A percentile compares a stretch with the other conserved stretches of the same genome.
Conservation (phyloP, 2,797 vertebrate genomes). For the Micrastur ruficollis region DNA sequence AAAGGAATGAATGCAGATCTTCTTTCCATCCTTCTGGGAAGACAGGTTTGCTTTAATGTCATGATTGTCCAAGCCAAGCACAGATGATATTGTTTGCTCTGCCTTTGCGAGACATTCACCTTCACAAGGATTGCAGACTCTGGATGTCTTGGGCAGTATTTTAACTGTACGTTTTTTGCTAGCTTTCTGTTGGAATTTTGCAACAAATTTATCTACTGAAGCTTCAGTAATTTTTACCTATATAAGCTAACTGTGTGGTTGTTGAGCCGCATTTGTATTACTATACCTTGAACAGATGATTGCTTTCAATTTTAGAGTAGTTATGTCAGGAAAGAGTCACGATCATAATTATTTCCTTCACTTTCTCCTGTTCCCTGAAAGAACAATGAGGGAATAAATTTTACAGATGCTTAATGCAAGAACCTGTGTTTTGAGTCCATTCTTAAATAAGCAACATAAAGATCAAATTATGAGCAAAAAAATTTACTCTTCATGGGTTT, state of each 20-base stretch:
- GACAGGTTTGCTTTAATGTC: neutral
- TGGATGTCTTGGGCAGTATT: neutral
- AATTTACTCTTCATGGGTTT: neutral
- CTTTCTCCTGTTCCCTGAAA: neutral
- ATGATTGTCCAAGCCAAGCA: neutral
- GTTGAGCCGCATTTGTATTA: neutral
- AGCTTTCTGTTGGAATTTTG: neutral
- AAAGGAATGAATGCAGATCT: neutral
- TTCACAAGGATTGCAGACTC: neutral
- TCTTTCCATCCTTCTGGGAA: neutral
- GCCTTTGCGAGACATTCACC: neutral
- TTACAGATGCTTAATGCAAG: neutral
- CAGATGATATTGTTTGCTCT: neutral
- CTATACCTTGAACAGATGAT: neutral
- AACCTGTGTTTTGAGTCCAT: neutral
- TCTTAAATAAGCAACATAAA: neutral
- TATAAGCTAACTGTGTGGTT: neutral
- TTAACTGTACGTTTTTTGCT: neutral
- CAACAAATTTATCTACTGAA: neutral
- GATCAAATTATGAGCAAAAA: neutral
- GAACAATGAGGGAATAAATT: neutral
- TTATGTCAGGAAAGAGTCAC: neutral
- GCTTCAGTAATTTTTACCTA: neutral
- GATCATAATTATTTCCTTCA: neutral
- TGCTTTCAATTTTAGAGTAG: neutral